A percentile compares a stretch with the other conserved stretches of the same genome.
Conservation (phyloP, 2,888 invertebrate species). For the Apamea sordens region DNA sequence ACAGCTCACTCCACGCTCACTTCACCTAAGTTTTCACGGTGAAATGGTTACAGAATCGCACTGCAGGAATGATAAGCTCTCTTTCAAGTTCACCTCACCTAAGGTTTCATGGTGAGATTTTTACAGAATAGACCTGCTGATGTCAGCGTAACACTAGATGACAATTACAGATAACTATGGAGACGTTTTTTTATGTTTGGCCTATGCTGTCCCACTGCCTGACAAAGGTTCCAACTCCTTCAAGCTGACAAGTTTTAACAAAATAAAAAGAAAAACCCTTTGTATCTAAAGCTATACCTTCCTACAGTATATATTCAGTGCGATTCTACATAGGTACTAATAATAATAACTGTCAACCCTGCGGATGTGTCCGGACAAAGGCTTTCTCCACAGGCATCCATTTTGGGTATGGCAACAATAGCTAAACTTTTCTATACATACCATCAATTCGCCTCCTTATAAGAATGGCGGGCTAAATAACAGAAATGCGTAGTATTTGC, state of each 20-base stretch:
- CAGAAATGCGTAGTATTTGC: neutral
- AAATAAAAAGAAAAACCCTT: neutral
- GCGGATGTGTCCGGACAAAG: constrained; percentile 17
- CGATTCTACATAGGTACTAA: neutral
- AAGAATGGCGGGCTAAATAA: constrained; percentile 9
- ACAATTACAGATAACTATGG: neutral
- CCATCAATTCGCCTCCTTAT: constrained; percentile 34
- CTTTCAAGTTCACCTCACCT: too few relatives aligned
- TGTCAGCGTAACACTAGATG: neutral
- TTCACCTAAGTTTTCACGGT: too few relatives aligned
- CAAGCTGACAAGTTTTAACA: neutral
- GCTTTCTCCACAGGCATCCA: constrained; percentile 20
- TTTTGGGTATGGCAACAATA: constrained; percentile 50
- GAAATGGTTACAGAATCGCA: too few relatives aligned
- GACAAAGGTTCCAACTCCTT: neutral
- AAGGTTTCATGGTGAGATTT: too few relatives aligned
- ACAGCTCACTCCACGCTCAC: too few relatives aligned
- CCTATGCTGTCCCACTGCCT: neutral
- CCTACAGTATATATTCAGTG: constrained; percentile 9
- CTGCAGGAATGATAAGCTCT: too few relatives aligned
- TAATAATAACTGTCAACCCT: constrained; percentile 43
- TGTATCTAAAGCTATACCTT: constrained; percentile 3
- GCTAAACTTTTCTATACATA: constrained; percentile 42
- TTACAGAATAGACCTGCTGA: too few relatives aligned
- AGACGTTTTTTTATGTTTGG: neutral